Base-by-base conservation (phyloP, 2,797 vertebrate genomes). In the Oryzias sinensis region DNA sequence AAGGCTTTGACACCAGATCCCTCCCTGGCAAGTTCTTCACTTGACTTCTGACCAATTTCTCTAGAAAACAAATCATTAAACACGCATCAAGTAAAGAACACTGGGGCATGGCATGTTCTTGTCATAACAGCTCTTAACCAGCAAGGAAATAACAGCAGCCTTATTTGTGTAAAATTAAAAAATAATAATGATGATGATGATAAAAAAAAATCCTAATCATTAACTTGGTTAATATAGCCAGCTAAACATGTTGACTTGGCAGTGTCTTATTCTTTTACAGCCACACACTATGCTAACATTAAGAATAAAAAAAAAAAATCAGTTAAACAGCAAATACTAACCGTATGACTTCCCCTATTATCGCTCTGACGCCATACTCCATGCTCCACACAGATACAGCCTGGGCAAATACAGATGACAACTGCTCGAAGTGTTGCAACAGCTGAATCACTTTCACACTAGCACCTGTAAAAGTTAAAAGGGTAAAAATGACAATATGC, bases 331-430 rank as follows among this genome's bases (percentile, higher is more conserved):
- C 11, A 47, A 14, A 13, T 44, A 69, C 78, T 44, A 15, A 98
- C 97, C 97, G 93, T 74, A 98, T 89, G 24, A 99, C 88, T 86
- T 99, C 97, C 14, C 95, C 96, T 25, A 98, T 93, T 1, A 98
- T 86, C 17, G 93, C 90, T 71, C 94, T 94, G 78, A 95, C 82
- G 41, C 93, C 94, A 42, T 97, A 97, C n/a, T 99, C 95, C 0
- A 90, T 91, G 72, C 90, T 93, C 97, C 97, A 99, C 3, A 94
- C 79, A 56, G 81, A 92, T 68, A 98, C 93, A 0, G 95, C 95
- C 45, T 94, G 93, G 0, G 94, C 96, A 74, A 97, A 94, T 13
- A 97, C 92, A 0, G 94, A 72, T 0, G 95, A 88, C 60, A 98
- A 81, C 46, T 98, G 97, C 66, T 99, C 97, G 20, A 97, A 97